Base-by-base conservation (phyloP, 2,797 vertebrate genomes). In the Sebastes taczanowskii region DNA sequence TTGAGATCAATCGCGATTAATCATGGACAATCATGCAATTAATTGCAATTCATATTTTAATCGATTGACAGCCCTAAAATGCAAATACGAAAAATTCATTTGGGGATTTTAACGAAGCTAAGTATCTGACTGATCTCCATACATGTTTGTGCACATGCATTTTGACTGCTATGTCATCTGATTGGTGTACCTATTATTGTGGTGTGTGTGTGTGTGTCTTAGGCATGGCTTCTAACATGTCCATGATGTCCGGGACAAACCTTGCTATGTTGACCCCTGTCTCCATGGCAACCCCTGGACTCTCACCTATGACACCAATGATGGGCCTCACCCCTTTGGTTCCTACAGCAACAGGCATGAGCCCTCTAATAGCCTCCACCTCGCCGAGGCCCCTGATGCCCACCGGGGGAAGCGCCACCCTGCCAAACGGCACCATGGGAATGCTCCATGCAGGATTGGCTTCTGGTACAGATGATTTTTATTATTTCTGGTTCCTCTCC, bases 141-240 rank as follows among this genome's bases (percentile, higher is more conserved):
- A 18, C 13, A 22, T 52, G 25, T 66, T 38, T 62, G 55, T 67
- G 16, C 23, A 60, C 27, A 16, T 49, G 4, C 4, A 59, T 61
- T 59, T 84, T 74, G 11, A 66, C 13, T 56, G 23, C 29, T 49
- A 7, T 81, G 16, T 55, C 6, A 23, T 23, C 23, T 23, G 23
- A 23, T 23, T 23, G 23, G 23, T 23, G 23, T 23, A 23, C 23
- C 23, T 23, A 23, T 23, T 23, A 23, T 23, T 23, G 23, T 23
- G 23, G 23, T 23, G 23, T 23, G 23, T 23, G 23, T 23, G 10
- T 49, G 16, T 71, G 25, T 89, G 71, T 88, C 85, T 13, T 83
- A 99, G 98, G 98, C 91, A 97, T 99, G 95, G 96, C 97, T 86
- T 95, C 97, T 88, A 97, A 97, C 82, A 92, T 98, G 86, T 96